Conservation (phyloP, 37 sponge, comb jelly and placozoan species). For the Spongilla lacustris region DNA sequence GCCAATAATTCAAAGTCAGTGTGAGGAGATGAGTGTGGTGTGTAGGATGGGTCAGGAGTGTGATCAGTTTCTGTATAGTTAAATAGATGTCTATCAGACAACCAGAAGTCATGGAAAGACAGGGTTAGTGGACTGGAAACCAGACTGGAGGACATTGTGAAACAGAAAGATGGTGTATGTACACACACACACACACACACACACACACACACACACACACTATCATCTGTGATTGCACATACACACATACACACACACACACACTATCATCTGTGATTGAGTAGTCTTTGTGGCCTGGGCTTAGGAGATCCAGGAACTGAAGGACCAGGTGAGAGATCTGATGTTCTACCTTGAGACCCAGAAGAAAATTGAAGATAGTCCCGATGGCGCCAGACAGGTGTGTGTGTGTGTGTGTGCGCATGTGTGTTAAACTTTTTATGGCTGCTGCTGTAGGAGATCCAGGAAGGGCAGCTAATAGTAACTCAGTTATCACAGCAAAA, state of each 20-base stretch:
- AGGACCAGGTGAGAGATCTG: conserved; percentile 93
- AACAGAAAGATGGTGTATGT: conserved; percentile 59
- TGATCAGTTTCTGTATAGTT: conserved; percentile 44
- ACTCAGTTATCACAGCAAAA: conserved; percentile 21
- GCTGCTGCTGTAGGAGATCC: conserved; percentile 41
- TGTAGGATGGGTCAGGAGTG: no score
- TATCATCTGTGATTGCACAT: not conserved
- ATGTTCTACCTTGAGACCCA: conserved; percentile 96
- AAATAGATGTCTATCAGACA: conserved; percentile 84
- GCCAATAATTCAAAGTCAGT: no score
- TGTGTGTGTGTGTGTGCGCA: not conserved
- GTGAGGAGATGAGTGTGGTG: no score
- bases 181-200: not conserved
- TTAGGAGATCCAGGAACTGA: conserved; percentile 82
- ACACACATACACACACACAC: not conserved
- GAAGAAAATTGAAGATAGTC: conserved; percentile 74
- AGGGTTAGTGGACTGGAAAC: conserved; percentile 59
- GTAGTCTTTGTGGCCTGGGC: not conserved
- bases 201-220: no score
- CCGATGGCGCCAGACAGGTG: conserved; percentile 62
- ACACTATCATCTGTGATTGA: not conserved
- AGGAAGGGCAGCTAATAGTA: conserved; percentile 69
- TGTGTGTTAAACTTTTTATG: not conserved
- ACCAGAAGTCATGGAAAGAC: conserved; percentile 75
- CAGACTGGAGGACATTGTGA: conserved; percentile 44